phyloP scores from a whole-genome alignment of 2,888 invertebrate genomes.

The Aplocera efformata region DNA sequence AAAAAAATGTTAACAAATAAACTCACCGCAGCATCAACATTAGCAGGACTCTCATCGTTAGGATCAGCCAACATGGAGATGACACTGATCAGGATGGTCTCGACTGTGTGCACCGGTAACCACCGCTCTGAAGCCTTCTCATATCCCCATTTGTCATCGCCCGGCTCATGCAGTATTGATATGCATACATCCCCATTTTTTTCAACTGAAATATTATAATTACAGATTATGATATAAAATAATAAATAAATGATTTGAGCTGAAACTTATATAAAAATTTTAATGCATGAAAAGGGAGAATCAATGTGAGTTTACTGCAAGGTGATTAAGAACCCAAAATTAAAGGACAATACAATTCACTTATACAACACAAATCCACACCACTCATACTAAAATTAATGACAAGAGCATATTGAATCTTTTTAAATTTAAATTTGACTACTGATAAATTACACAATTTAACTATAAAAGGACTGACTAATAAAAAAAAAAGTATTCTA shows the following conservation, averaged over 20 bases:
- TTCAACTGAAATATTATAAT: conserved; percentile 85
- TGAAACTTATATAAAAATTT: no score
- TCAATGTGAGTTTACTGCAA: no score
- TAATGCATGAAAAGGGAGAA: no score
- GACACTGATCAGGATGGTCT: conserved; percentile 99
- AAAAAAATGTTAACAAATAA: conserved; percentile 3
- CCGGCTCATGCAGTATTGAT: conserved; percentile 99
- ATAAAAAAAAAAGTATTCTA: no score
- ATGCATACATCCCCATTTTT: conserved; percentile 98
- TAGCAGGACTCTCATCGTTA: conserved; percentile 99
- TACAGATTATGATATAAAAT: neutral
- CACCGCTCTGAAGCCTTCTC: conserved; percentile 99
- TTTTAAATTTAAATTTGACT: no score
- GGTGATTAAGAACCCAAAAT: no score
- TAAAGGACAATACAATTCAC: no score
- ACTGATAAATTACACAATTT: no score
- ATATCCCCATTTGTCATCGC: conserved; percentile 99
- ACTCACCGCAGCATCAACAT: conserved; percentile 99
- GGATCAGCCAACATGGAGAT: conserved; percentile 99
- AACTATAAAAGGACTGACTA: no score
- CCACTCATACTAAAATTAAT: no score
- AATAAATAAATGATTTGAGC: neutral
- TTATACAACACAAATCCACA: no score
- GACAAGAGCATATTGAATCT: no score
- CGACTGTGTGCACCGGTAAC: conserved; percentile 99